Evolutionary conservation across 2,888 invertebrate genomes (phyloP), one percentile per base, ranked within the genome.

Genomic region (Notodonta ziczac): DNA sequence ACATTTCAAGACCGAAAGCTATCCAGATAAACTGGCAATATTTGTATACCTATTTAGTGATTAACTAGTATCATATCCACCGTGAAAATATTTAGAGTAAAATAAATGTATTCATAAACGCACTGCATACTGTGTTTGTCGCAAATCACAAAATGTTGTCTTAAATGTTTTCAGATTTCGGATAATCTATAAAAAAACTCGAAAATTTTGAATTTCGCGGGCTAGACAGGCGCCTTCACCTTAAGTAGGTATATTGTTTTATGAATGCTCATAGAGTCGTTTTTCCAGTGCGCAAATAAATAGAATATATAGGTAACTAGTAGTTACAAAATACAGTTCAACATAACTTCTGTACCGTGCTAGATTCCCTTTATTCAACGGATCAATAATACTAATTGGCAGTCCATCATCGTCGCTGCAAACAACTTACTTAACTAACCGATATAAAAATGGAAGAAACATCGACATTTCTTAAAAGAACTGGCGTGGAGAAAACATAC

Each of bases 341-440:
- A 53, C 35, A 35, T 32, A 53, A 13, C 53, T 35, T 2, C 5
- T 35, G 13, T 32, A 13, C 5, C 13, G 44, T 35, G 32, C 5
- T 32, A 13, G 13, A 10, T 53, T 35, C 35, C 35, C 53, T 35
- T 53, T 35, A n/a, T 53, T 24, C 12, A 53, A 35, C 35, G 53
- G 35, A 53, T 53, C 53, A 53, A 53, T 53, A 53, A 53, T 35
- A 35, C 35, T 53, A 35, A 53, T 53, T 53, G 53, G 53, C 32
- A 35, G 35, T 7, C 32, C 4, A 52, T 52, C 32, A 32, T 7
- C 52, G 52, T 12, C 9, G 16, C 16, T 5, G 6, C n/a, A 53
- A 53, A 35, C 53, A 35, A 35, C 7, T 12, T 50, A 24, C 2
- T 2, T 24, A 50, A 16, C 50, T 1, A 16, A 16, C 50, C 16